Base-by-base conservation (phyloP, 2,797 vertebrate species). In the Cetoscarus ocellatus region DNA sequence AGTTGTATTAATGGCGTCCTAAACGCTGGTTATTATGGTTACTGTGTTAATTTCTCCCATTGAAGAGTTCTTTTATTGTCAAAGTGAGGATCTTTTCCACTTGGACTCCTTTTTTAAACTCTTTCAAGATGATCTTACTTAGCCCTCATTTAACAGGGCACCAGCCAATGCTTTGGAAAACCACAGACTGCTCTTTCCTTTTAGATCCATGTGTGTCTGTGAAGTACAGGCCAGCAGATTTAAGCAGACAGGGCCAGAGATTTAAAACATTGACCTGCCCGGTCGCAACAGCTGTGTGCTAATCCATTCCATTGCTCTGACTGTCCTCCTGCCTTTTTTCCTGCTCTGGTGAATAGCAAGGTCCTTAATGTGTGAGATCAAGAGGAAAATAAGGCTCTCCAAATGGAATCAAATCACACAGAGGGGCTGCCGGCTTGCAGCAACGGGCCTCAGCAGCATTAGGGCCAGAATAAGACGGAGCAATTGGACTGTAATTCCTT, bases 401-500 rank as follows among this genome's bases (percentile, higher is more conserved):
- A 91, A 93, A 91, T 88, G 88, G 90, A 93, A 93, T 94, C 89
- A 88, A 91, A 93, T 93, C 89, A 91, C 88, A 90, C 67, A 17
- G 85, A 86, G 82, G 80, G 82, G 84, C 87, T 85, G 84, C 80
- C 77, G 66, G 80, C 86, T 89, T 39, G 13, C 67, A 69, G 84
- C 80, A 60, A 91, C 88, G 88, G 85, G 89, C 88, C 87, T 85
- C 63, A 4, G 83, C 80, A 81, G 85, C 80, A 84, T 90, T 84
- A 84, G 84, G 85, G 85, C 86, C 85, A 73, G 88, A 91, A 91
- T 88, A 85, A 91, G 90, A 92, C 89, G 40, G 75, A 83, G 89
- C 85, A 88, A 92, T 93, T 92, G 92, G 87, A 89, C 90, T 92
- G 91, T 91, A 91, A 94, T 95, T 95, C 91, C 88, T 92, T 90